A percentile compares a stretch with the other conserved stretches of the same genome.
Evolutionary conservation across 2,888 invertebrate genomes (phyloP).

Genomic region (Coelinius sp.): DNA sequence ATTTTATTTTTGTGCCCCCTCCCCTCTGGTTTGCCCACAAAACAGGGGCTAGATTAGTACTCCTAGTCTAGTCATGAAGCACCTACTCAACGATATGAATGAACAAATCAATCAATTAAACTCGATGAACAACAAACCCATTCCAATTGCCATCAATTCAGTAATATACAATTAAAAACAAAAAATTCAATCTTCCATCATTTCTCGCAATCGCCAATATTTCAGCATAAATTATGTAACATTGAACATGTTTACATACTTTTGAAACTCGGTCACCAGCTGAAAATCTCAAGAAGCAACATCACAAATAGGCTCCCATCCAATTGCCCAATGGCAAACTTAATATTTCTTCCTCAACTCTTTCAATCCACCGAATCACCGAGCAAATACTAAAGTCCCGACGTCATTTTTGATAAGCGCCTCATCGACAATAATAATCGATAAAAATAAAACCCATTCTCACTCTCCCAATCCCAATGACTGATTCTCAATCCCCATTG

Average conservation of each 20-base stretch:
- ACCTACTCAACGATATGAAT: background rate
- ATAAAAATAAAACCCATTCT: background rate
- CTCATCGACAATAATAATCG: background rate
- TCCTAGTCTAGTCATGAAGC: constrained; percentile 20
- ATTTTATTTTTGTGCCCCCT: constrained; percentile 61
- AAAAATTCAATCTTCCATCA: background rate
- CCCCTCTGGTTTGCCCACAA: constrained; percentile 29
- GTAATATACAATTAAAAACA: background rate
- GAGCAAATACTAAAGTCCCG: background rate
- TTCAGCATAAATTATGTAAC: background rate
- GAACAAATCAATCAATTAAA: constrained; percentile 8
- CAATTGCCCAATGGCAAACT: background rate
- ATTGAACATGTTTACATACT: background rate
- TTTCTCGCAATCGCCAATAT: background rate
- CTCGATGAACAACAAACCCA: background rate
- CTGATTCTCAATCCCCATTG: too few relatives aligned
- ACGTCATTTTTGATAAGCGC: background rate
- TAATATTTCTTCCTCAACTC: background rate
- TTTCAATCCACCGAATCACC: background rate
- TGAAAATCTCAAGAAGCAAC: background rate
- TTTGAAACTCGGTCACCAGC: constrained; percentile 1
- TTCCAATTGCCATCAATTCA: background rate
- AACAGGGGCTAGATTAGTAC: constrained; percentile 16
- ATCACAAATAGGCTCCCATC: background rate
- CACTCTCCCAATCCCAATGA: background rate